A percentile compares a stretch with the other conserved stretches of the same genome.
These are phyloP conservation scores for Campylorhamphus procurvoides DNA, from an alignment of 2,113 vertebrate species.

Conservation along the genomic window DNA sequence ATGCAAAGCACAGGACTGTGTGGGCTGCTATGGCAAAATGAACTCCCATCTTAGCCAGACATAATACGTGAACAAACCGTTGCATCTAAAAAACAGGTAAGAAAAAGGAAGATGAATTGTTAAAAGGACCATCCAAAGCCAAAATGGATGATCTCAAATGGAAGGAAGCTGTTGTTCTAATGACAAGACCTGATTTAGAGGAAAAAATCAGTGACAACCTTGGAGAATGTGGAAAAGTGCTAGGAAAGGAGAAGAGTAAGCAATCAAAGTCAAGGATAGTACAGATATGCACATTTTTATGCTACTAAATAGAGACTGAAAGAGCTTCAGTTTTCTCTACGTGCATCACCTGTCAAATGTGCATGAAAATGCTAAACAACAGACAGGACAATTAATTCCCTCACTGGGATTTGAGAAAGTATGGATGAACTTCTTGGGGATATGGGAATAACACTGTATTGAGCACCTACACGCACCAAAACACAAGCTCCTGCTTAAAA, in stretches of 20 bases:
- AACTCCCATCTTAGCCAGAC: neutral
- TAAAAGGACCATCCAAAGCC: neutral
- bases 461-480: neutral
- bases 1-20: neutral
- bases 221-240: neutral
- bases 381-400: neutral
- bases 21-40: neutral
- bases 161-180: neutral
- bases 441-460: neutral
- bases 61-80: neutral
- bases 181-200: neutral
- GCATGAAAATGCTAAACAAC: neutral
- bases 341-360: neutral
- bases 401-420: neutral
- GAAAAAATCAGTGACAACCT: neutral
- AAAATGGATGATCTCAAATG: neutral
- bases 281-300: neutral
- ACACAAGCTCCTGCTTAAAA: neutral
- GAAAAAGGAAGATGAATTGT: neutral
- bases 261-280: neutral
- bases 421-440: neutral
- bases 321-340: neutral
- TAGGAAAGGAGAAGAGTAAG: neutral
- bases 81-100: neutral
- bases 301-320: neutral